Conservation (phyloP, 2,797 vertebrate genomes). For the Otolemur crassicaudatus region DNA sequence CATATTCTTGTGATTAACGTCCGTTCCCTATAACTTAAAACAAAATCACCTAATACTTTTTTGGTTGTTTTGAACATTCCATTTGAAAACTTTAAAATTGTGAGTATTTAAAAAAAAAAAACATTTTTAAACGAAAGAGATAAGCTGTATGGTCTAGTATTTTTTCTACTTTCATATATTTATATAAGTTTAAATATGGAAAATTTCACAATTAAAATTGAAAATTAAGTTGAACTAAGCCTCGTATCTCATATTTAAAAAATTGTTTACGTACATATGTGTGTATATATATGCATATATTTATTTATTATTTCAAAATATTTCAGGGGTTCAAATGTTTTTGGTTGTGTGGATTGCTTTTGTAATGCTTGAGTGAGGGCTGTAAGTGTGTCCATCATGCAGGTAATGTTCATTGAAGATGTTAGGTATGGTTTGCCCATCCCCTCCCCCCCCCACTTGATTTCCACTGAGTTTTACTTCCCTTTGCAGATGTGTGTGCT, state of each 20-base stretch:
- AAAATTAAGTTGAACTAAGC: neutral
- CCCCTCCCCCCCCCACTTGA: neutral
- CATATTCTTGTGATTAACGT: neutral
- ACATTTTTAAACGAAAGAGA: conserved; percentile 18
- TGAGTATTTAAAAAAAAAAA: neutral
- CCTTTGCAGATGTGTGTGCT: neutral
- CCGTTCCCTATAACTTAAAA: neutral
- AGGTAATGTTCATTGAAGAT: neutral
- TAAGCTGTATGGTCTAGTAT: neutral
- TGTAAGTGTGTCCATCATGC: neutral
- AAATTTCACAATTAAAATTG: neutral
- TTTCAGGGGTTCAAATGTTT: neutral
- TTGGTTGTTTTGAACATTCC: neutral
- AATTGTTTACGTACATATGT: neutral
- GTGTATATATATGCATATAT: too few relatives aligned
- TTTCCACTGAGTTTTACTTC: neutral
- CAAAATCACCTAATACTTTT: neutral
- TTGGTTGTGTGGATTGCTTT: neutral
- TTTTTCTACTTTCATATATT: neutral
- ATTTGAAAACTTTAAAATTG: neutral
- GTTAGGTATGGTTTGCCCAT: neutral
- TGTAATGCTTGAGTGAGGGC: neutral
- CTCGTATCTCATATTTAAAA: neutral
- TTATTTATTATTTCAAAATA: neutral
- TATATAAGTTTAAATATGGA: neutral